Conservation (phyloP, 2,797 vertebrate genomes). For the Pyrocephalus nanus region DNA sequence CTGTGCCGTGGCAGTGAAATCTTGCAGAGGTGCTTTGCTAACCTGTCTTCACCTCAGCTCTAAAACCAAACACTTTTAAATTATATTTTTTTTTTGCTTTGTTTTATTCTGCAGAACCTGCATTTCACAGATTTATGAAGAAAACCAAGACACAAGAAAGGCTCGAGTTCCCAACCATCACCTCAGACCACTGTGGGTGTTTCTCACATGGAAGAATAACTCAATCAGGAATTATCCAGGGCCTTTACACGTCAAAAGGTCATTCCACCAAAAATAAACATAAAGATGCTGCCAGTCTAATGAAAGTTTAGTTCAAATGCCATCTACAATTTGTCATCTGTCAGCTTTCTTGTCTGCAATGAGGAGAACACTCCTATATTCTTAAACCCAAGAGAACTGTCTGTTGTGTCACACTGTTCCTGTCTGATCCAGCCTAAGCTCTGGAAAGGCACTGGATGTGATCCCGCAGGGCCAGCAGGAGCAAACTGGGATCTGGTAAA, state of each 20-base stretch:
- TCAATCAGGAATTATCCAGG: constrained; percentile 23
- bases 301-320: constrained; percentile 55
- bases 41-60: not conserved
- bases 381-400: constrained; percentile 1
- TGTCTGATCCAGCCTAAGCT: not conserved
- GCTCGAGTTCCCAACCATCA: too few species aligned
- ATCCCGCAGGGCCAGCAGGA: constrained; percentile 8
- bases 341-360: constrained; percentile 31
- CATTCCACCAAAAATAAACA: constrained; percentile 66
- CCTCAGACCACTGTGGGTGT: too few species aligned
- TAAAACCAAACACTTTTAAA: not conserved
- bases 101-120: not conserved
- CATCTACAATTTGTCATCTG: constrained; percentile 58
- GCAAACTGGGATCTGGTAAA: constrained; percentile 18
- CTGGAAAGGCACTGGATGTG: not conserved
- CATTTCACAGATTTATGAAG: not conserved
- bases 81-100: not conserved
- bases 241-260: constrained; percentile 44
- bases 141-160: not conserved
- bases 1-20: not conserved
- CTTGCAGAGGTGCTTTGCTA: not conserved
- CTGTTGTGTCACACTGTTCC: not conserved
- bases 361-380: not conserved
- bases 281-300: constrained; percentile 41
- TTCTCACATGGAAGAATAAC: constrained; percentile 1